Evolutionary conservation across 2,113 vertebrate species (phyloP).

Genomic region (Psilopsiagon aurifrons): DNA sequence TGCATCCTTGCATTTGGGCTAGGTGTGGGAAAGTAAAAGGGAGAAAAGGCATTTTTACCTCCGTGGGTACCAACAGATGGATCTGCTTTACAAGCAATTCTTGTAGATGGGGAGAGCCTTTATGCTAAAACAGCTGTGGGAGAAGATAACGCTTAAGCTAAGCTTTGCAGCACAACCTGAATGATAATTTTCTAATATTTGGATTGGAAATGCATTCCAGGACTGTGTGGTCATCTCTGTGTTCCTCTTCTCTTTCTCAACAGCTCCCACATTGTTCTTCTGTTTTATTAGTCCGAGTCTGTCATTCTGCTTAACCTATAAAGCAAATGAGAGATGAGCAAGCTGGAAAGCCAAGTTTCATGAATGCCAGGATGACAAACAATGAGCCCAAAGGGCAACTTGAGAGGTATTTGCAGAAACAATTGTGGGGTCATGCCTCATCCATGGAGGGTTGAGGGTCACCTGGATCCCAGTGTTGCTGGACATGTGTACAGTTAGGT

Average conservation of each 20-base stretch:
- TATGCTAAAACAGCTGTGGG: not conserved
- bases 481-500: not conserved
- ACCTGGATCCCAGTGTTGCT: not conserved
- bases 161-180: conserved; percentile 10
- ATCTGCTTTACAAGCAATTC: not conserved
- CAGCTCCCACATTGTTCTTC: conserved; percentile 19
- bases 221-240: conserved; percentile 15
- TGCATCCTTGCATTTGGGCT: not conserved
- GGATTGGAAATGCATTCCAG: conserved; percentile 45
- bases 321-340: not conserved
- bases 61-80: not conserved
- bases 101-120: not conserved
- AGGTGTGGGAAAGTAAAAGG: not conserved
- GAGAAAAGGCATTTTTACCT: not conserved
- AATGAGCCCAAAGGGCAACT: not conserved
- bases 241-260: conserved; percentile 31
- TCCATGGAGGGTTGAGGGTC: not conserved
- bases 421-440: not conserved
- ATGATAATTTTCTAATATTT: conserved; percentile 23
- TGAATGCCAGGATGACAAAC: not conserved
- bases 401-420: conserved; percentile 36
- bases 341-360: not conserved
- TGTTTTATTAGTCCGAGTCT: conserved; percentile 48
- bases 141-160: conserved; percentile 37
- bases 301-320: conserved; percentile 51